phyloP scores from a whole-genome alignment of 2,797 vertebrate species.

The Eurystomus glaucurus region DNA sequence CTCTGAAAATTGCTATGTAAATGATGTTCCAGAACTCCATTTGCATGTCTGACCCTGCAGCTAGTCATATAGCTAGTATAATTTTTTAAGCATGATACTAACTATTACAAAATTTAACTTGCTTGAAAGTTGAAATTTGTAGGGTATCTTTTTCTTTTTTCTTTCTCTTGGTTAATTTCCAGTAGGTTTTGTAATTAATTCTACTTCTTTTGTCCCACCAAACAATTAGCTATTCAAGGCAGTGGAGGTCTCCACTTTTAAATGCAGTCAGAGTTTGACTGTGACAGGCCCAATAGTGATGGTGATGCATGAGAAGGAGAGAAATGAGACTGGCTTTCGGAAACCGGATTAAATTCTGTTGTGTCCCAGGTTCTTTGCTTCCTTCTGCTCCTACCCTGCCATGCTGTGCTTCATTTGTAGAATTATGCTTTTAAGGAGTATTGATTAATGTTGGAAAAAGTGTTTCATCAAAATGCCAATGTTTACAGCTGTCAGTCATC shows the following conservation, averaged over 20 bases:
- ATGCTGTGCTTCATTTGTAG: neutral
- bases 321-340: neutral
- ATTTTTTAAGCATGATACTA: neutral
- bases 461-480: neutral
- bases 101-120: neutral
- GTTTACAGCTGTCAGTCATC: neutral
- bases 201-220: neutral
- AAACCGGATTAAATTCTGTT: neutral
- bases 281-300: neutral
- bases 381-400: neutral
- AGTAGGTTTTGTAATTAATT: neutral
- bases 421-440: neutral
- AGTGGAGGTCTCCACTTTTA: constrained; percentile 15
- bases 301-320: constrained; percentile 14
- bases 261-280: constrained; percentile 13
- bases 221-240: constrained; percentile 19
- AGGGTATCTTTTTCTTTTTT: neutral
- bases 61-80: neutral
- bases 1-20: constrained; percentile 7
- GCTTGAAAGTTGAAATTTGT: neutral
- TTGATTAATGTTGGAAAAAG: neutral
- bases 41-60: constrained; percentile 13
- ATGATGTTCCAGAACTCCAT: neutral
- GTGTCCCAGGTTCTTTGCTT: neutral
- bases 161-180: neutral